Base-by-base conservation (phyloP, 1,140 invertebrate species). In the Lithobius niger region DNA sequence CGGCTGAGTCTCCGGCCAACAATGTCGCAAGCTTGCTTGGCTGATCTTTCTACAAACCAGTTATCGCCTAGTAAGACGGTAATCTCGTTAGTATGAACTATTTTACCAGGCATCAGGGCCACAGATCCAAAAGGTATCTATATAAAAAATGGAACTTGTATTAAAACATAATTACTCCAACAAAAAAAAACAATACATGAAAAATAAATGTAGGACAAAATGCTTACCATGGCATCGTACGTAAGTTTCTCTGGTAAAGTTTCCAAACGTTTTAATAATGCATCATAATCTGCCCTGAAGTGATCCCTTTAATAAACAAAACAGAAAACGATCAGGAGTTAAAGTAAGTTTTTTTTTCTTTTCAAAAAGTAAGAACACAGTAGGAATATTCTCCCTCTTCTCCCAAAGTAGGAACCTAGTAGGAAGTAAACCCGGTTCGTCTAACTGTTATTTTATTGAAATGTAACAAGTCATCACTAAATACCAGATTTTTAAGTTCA, bases 21-120 rank as follows among this genome's bases (percentile, higher is more conserved):
- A 48, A 86, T 76, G 22, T 74, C 76, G n/a, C 65, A 64, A 1
- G 83, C 81, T 62, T 83, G 76, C 58, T 76, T 73, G 3, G 79
- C 74, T 40, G 79, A 82, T 47, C 79, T 73, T 59, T 85, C 82
- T 15, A 73, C 77, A 72, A 86, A 86, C 67, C 80, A 84, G 58
- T 80, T 79, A 59, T 82, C 80, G 25, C 83, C 83, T 10, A 85
- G 64, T 2, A 76, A 71, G 25, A 81, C 78, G 40, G 81, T 64
- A 19, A 85, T 74, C 70, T 85, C 82, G 70, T 84, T 86, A 1
- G 83, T 85, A 58, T 86, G 81, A 19, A 76, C 73, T 26, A 86
- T 63, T 62, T 77, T 74, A 24, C 82, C 83, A 60, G 76, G 79
- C 72, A 83, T 79, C 48, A 84, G 76, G 1, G 82, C 83, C 51